These are phyloP conservation scores for Phalloptychus januarius DNA, from an alignment of 2,797 vertebrate genomes.

Conservation along the genomic window DNA sequence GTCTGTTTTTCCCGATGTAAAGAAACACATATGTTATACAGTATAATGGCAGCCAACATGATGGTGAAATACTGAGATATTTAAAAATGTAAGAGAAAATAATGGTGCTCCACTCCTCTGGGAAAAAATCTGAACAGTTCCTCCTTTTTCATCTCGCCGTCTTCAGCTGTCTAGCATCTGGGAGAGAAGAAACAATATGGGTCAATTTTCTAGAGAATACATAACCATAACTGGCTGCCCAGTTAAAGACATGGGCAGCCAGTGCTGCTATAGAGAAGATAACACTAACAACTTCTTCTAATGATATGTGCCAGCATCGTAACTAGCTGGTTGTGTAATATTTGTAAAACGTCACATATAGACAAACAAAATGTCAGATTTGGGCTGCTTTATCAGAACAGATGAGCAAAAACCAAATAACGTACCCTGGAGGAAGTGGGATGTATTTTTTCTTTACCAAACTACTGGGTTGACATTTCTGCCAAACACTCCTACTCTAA, in stretches of 20 bases:
- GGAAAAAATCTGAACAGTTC: constrained; percentile 64
- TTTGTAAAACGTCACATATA: neutral
- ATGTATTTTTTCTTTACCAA: neutral
- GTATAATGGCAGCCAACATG: constrained; percentile 87
- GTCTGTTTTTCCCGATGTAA: constrained; percentile 86
- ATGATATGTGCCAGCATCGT: no score
- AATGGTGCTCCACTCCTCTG: constrained; percentile 77
- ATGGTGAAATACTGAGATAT: constrained; percentile 91
- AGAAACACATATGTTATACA: constrained; percentile 81
- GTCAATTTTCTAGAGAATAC: neutral
- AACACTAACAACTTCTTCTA: no score
- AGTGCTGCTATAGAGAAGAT: no score
- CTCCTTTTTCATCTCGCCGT: constrained; percentile 61
- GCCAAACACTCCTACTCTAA: neutral
- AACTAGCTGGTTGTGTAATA: no score
- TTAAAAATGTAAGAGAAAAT: constrained; percentile 84
- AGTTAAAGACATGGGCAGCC: neutral
- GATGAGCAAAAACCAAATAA: neutral
- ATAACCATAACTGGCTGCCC: no score
- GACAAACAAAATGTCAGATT: neutral
- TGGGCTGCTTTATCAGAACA: neutral
- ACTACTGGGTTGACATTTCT: neutral
- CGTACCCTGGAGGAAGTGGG: neutral
- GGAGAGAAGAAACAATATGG: constrained; percentile 28
- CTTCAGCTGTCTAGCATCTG: constrained; percentile 99